Evolutionary conservation across 2,113 vertebrate species (phyloP).

Genomic region (Sporophila hypoxantha): DNA sequence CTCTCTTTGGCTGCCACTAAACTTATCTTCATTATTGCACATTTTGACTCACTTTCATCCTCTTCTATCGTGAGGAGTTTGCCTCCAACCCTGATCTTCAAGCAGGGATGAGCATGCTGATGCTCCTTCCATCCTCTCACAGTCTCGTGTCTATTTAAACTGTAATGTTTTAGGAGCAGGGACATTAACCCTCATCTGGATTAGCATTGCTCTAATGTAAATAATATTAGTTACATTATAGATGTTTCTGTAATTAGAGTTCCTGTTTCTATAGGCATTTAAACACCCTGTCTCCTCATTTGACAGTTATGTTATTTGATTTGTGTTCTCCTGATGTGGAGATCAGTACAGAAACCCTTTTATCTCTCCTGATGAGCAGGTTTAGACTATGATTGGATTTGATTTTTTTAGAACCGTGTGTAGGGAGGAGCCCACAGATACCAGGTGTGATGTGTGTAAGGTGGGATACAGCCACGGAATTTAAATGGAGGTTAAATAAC

Average conservation of each 20-base stretch:
- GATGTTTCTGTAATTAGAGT: slow-evolving; percentile 61
- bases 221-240: slow-evolving; percentile 65
- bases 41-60: not conserved
- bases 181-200: slow-evolving; percentile 52
- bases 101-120: slow-evolving; percentile 1
- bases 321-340: slow-evolving; percentile 44
- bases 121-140: not conserved
- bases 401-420: not conserved
- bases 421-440: slow-evolving; percentile 5
- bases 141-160: slow-evolving; percentile 45
- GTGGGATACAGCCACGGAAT: not conserved
- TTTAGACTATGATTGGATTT: slow-evolving; percentile 31
- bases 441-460: not conserved
- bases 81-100: not conserved
- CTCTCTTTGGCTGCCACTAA: not conserved
- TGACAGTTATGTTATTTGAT: slow-evolving; percentile 54
- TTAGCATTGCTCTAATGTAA: slow-evolving; percentile 49
- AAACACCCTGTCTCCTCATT: slow-evolving; percentile 40
- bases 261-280: slow-evolving; percentile 57
- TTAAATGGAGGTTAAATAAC: slow-evolving; percentile 4
- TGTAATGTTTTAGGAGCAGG: slow-evolving; percentile 58
- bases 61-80: not conserved
- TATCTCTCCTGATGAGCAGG: not conserved
- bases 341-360: slow-evolving; percentile 27
- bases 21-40: not conserved